Conservation (phyloP, 1,140 invertebrate genomes). For the Grapholita molesta region DNA sequence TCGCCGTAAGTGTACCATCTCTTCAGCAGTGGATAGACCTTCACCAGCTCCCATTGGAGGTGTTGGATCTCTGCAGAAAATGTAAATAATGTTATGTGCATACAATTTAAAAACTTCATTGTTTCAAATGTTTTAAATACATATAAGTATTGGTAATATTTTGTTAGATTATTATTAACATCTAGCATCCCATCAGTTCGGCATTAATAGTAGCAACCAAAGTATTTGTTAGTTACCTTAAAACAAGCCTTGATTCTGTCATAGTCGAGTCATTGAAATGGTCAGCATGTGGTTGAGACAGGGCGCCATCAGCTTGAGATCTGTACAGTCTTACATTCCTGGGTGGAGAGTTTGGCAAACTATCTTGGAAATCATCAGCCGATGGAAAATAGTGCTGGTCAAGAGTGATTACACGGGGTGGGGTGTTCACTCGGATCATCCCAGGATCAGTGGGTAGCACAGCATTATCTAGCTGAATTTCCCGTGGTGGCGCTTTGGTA, state of each 20-base stretch:
- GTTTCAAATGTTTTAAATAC: neutral
- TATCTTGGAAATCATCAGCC: slow-evolving; percentile 79
- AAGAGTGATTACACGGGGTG: slow-evolving; percentile 88
- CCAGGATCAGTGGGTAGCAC: slow-evolving; percentile 85
- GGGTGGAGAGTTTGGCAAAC: slow-evolving; percentile 54
- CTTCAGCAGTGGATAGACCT: slow-evolving; percentile 85
- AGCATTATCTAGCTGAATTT: slow-evolving; percentile 90
- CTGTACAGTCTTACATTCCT: slow-evolving; percentile 43
- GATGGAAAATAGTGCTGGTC: slow-evolving; percentile 89
- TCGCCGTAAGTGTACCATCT: slow-evolving; percentile 88
- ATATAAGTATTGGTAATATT: neutral
- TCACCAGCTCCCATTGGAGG: slow-evolving; percentile 81
- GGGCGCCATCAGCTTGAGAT: slow-evolving; percentile 57
- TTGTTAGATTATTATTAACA: too few relatives aligned
- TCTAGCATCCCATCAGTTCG: too few relatives aligned
- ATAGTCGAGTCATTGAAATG: slow-evolving; percentile 68
- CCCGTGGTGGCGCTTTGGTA: slow-evolving; percentile 87
- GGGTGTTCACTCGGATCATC: slow-evolving; percentile 87
- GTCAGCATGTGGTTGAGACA: slow-evolving; percentile 51
- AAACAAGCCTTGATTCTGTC: slow-evolving; percentile 66
- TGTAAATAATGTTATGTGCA: slow-evolving; percentile 19
- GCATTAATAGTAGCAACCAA: too few relatives aligned
- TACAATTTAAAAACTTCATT: too few relatives aligned
- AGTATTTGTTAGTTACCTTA: slow-evolving; percentile 50
- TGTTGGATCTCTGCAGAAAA: slow-evolving; percentile 80